These are phyloP conservation scores for Cololabis saira DNA, from an alignment of 2,113 vertebrate species.

Conservation along the genomic window DNA sequence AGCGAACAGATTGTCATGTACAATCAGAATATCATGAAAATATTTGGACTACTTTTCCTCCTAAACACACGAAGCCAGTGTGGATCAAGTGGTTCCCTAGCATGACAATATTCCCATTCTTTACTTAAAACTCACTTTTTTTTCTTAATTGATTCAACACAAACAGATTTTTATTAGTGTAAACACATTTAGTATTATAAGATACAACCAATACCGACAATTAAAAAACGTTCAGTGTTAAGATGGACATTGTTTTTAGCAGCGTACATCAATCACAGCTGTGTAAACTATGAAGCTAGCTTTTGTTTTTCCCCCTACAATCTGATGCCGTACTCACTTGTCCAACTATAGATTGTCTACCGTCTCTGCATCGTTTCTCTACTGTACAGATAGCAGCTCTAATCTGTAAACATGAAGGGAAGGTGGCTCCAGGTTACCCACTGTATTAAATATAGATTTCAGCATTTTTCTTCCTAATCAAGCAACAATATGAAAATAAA, in stretches of 20 bases:
- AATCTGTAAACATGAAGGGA: slow-evolving; percentile 54
- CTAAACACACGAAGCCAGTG: too few species aligned
- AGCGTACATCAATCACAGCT: slow-evolving; percentile 14
- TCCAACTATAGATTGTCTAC: slow-evolving; percentile 55
- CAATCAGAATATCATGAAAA: too few species aligned
- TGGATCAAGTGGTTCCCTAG: too few species aligned
- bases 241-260: slow-evolving; percentile 42
- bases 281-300: slow-evolving; percentile 23
- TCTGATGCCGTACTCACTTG: slow-evolving; percentile 50
- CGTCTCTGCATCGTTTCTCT: slow-evolving; percentile 6
- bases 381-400: slow-evolving; percentile 30
- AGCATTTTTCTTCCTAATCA: slow-evolving; percentile 25
- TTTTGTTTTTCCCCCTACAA: slow-evolving; percentile 1
- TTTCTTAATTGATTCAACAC: neutral
- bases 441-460: slow-evolving; percentile 30
- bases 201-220: too few species aligned
- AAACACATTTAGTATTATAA: neutral
- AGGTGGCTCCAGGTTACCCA: slow-evolving; percentile 11
- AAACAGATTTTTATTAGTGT: neutral
- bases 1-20: too few species aligned
- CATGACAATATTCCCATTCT: too few species aligned
- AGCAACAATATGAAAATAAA: slow-evolving; percentile 29
- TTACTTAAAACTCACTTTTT: too few species aligned
- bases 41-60: too few species aligned
- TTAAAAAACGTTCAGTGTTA: neutral